A percentile compares a stretch with the other conserved stretches of the same genome.
Conservation (phyloP, 2,113 vertebrate species). For the Heliornis fulica region DNA sequence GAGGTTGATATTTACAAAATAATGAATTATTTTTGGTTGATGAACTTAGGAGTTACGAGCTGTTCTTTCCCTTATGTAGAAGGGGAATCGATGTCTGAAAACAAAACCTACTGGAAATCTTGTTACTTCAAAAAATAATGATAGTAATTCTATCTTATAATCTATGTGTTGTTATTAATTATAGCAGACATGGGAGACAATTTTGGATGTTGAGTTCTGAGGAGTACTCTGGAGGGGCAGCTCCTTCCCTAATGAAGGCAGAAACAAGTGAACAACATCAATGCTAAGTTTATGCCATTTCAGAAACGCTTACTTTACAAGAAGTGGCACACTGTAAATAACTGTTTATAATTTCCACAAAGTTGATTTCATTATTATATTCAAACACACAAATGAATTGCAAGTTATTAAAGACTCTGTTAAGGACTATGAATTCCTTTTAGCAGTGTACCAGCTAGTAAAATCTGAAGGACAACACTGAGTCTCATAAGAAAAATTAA, state of each 20-base stretch:
- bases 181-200: background rate
- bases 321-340: background rate
- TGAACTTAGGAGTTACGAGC: background rate
- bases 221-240: background rate
- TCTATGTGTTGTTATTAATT: background rate
- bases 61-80: background rate
- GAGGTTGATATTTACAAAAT: background rate
- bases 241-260: background rate
- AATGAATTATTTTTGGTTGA: background rate
- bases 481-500: background rate
- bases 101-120: background rate
- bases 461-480: background rate
- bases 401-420: background rate
- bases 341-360: background rate
- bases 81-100: background rate
- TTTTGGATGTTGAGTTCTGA: background rate
- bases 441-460: background rate
- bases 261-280: background rate
- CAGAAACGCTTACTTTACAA: background rate
- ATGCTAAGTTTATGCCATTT: background rate
- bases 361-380: background rate
- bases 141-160: background rate
- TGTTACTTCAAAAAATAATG: background rate
- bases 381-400: background rate
- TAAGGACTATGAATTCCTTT: background rate